Conservation (phyloP, 1,140 invertebrate genomes). For the Muscidifurax raptorellus region DNA sequence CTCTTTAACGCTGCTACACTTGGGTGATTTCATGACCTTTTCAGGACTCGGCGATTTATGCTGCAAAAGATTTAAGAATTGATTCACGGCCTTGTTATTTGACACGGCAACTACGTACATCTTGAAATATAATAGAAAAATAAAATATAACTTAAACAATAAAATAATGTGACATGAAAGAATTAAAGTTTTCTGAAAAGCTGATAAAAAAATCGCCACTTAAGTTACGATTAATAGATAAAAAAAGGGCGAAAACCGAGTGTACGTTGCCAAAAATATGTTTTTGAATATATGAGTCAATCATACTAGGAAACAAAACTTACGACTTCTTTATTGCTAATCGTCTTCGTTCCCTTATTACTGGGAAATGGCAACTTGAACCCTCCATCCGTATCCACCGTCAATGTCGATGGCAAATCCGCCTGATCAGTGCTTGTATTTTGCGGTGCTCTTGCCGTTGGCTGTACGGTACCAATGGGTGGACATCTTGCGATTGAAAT, state of each 20-base stretch:
- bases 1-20: slow-evolving; percentile 59
- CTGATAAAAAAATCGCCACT: no score
- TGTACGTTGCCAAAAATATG: no score
- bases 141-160: no score
- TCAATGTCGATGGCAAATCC: slow-evolving; percentile 63
- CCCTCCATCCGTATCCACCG: background rate
- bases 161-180: no score
- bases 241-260: no score
- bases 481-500: slow-evolving; percentile 75
- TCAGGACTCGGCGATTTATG: slow-evolving; percentile 51
- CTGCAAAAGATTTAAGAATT: background rate
- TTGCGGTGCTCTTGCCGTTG: slow-evolving; percentile 72
- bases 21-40: slow-evolving; percentile 66
- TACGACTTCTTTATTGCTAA: slow-evolving; percentile 14
- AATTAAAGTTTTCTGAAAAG: no score
- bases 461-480: slow-evolving; percentile 78
- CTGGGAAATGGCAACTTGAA: slow-evolving; percentile 3
- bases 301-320: background rate
- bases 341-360: background rate
- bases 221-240: no score
- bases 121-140: no score
- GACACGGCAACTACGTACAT: no score
- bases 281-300: background rate
- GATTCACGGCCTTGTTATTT: no score
- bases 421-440: slow-evolving; percentile 50